These are phyloP conservation scores for Pseudochirops cupreus DNA, from an alignment of 2,797 vertebrate genomes.

Conservation along the genomic window DNA sequence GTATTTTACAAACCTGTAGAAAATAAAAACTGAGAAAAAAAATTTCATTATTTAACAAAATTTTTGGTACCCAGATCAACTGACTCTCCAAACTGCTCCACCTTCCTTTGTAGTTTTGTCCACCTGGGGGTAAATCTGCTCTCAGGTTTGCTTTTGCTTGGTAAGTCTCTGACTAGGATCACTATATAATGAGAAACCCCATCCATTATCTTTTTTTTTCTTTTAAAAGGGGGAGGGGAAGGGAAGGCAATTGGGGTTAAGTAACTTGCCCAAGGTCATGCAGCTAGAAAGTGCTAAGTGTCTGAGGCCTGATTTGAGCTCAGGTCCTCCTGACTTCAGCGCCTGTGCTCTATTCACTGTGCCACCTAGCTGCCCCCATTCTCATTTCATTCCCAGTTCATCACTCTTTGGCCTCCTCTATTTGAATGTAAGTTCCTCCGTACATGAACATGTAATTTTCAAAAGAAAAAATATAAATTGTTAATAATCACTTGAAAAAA, in stretches of 20 bases:
- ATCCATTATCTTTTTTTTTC: not conserved
- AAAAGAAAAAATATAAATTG: not conserved
- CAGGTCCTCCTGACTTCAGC: too few species aligned
- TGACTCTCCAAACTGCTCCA: not conserved
- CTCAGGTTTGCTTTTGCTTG: not conserved
- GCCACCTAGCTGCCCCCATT: too few species aligned
- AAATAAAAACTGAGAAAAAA: not conserved
- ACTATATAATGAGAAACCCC: not conserved
- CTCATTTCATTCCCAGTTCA: not conserved
- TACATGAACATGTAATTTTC: not conserved
- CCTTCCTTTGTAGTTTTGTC: too few species aligned
- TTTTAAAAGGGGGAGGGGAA: too few species aligned
- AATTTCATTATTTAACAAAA: not conserved
- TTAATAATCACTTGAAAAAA: not conserved
- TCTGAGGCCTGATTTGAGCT: too few species aligned
- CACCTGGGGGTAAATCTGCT: not conserved
- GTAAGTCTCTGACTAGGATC: not conserved
- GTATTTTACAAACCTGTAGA: not conserved
- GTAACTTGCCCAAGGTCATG: too few species aligned
- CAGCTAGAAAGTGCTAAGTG: too few species aligned
- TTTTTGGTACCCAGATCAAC: not conserved
- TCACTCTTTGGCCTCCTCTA: not conserved
- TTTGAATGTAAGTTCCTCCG: not conserved
- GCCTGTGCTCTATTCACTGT: too few species aligned
- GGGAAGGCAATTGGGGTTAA: too few species aligned